Evolutionary conservation across 2,797 vertebrate genomes (phyloP), one percentile per base, ranked within the genome.

Genomic region (Hippoglossus hippoglossus): DNA sequence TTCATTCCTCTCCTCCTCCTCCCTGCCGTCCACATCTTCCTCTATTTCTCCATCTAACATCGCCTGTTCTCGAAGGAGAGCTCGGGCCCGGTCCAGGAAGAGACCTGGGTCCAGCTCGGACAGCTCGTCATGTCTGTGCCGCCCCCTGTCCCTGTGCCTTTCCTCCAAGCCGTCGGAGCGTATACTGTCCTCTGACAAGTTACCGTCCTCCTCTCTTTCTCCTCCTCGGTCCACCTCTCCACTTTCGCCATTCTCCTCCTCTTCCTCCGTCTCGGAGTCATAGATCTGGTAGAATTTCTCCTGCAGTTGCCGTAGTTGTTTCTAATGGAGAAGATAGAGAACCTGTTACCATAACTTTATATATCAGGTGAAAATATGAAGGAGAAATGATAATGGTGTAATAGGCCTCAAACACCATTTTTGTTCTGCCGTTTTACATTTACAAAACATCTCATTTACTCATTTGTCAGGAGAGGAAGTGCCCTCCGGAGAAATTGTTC

Each of bases 221-320:
- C 86, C 71, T 0, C 80, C 74, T 4, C 88, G 73, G 50, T 90
- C 89, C 2, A 34, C 80, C 59, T 84, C 84, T 18, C 75, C 82
- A 0, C 54, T 63, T 61, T 89, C 88, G 0, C 68, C 85, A 1
- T 86, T 86, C 50, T 92, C 90, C n/a, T 93, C 92, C 46, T 93
- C 92, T 18, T 93, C 93, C 59, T 94, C 93, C 0, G 93, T 93
- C 90, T 99, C 98, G 0, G 97, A 99, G 90, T 99, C 98, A 0
- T 99, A 99, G 94, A 99, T 99, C 91, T 99, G 98, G 92, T 98
- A 99, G 94, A 99, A 99, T 95, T 99, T 99, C 77, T 99, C 98
- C 94, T 99, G 98, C 90, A 99, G 96, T 89, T 99, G 98, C 68
- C 98, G 97, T 83, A 99, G 96, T 94, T 99, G 98, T 89, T 99